phyloP scores from a whole-genome alignment of 1,140 invertebrate genomes.

The Aphelenchoides fujianensis region DNA sequence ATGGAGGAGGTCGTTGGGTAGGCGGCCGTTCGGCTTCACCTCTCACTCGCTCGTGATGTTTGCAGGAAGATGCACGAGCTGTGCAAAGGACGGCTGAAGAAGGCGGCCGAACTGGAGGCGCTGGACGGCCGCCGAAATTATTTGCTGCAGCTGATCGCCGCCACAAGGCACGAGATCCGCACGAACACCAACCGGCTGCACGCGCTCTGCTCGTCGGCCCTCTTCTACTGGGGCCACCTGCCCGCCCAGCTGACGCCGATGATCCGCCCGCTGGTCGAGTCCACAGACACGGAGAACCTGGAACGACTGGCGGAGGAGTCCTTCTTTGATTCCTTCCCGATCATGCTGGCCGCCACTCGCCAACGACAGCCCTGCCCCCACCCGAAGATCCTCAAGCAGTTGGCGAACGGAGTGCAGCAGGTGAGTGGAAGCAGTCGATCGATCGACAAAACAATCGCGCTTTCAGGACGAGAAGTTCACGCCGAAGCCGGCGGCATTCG shows the following conservation, averaged over 20 bases:
- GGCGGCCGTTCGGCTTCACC: no score
- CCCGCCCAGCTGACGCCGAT: conserved; percentile 45
- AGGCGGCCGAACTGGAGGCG: conserved; percentile 30
- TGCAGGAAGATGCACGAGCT: conserved; percentile 37
- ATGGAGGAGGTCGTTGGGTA: conserved; percentile 42
- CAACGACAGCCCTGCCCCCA: conserved; percentile 44
- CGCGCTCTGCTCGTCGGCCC: conserved; percentile 36
- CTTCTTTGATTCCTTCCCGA: conserved; percentile 33
- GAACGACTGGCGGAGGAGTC: conserved; percentile 25
- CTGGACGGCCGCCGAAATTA: conserved; percentile 31
- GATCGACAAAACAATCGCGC: no score
- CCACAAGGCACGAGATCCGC: conserved; percentile 37
- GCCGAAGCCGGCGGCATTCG: conserved; percentile 7
- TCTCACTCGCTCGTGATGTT: no score
- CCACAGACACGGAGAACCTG: conserved; percentile 1
- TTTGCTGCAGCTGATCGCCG: conserved; percentile 39
- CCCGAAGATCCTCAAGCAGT: conserved; percentile 45
- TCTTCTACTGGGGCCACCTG: conserved; percentile 43
- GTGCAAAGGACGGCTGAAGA: conserved; percentile 27
- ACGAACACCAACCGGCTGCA: conserved; percentile 48
- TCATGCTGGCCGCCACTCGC: conserved; percentile 34
- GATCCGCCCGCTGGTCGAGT: conserved; percentile 30
- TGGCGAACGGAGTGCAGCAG: conserved; percentile 27
- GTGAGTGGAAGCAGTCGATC: conserved; percentile 1
- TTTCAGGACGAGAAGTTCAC: conserved; percentile 19